Evolutionary conservation across 2,888 invertebrate species (phyloP).

Genomic region (Oxytorus armatus): DNA sequence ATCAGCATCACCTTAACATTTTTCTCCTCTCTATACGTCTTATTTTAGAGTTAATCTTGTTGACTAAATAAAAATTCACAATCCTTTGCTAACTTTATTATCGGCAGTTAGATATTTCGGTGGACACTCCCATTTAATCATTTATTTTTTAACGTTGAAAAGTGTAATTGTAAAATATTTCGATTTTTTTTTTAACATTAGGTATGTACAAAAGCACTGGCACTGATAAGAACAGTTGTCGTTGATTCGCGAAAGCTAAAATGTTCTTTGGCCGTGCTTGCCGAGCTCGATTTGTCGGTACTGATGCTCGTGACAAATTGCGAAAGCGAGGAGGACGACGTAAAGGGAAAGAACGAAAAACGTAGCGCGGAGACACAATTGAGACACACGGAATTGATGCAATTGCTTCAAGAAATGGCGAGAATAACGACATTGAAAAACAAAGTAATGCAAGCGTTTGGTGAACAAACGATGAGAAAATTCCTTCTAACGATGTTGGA

Average conservation of each 20-base stretch:
- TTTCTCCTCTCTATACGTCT: no score
- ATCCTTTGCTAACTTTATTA: no score
- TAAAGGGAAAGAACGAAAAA: conserved; percentile 68
- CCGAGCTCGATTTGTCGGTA: conserved; percentile 83
- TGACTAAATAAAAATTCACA: no score
- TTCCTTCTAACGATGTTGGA: conserved; percentile 84
- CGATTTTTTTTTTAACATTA: conserved; percentile 54
- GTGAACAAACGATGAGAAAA: conserved; percentile 81
- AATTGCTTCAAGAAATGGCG: conserved; percentile 84
- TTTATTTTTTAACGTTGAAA: neutral
- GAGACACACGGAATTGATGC: conserved; percentile 84
- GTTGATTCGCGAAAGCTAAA: conserved; percentile 78
- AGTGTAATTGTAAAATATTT: neutral
- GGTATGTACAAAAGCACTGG: conserved; percentile 84
- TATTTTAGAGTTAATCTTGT: no score
- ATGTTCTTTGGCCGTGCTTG: conserved; percentile 76
- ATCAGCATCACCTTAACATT: no score
- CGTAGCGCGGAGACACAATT: conserved; percentile 80
- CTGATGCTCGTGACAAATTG: conserved; percentile 82
- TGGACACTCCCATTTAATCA: neutral
- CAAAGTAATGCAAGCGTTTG: conserved; percentile 83
- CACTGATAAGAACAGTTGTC: conserved; percentile 83
- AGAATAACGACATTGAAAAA: conserved; percentile 78
- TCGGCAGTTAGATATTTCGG: no score
- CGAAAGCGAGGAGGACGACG: conserved; percentile 78